These are phyloP conservation scores for Nymphicus hollandicus DNA, from an alignment of 2,113 vertebrate species.

Conservation along the genomic window DNA sequence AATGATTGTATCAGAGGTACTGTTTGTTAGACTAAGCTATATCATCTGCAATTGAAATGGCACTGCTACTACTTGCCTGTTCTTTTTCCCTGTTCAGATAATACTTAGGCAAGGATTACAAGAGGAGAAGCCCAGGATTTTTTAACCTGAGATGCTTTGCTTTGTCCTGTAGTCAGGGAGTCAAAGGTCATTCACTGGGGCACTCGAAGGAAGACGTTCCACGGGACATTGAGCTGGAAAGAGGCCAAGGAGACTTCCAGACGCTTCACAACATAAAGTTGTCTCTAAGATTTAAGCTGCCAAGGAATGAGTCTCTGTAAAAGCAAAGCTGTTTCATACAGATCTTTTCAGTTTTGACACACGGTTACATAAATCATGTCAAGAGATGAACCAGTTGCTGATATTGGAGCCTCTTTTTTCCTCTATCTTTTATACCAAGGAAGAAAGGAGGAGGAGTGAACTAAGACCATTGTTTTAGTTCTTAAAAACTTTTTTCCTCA, in stretches of 20 bases:
- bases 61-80: background rate
- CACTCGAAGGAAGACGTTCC: background rate
- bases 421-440: accelerated
- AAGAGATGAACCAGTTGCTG: background rate
- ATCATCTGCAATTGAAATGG: background rate
- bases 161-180: background rate
- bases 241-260: background rate
- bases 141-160: background rate
- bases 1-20: background rate
- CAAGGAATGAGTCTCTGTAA: background rate
- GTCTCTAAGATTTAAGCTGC: background rate
- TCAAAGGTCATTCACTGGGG: background rate
- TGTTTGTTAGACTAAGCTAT: background rate
- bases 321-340: background rate
- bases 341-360: background rate
- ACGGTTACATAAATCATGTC: background rate
- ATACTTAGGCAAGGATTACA: background rate
- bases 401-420: background rate
- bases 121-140: background rate
- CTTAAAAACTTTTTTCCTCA: background rate
- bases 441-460: background rate
- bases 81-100: background rate
- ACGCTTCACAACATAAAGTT: background rate
- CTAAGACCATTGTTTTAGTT: background rate
- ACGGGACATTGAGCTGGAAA: background rate